phyloP scores from a whole-genome alignment of 2,797 vertebrate species.

The Labroides dimidiatus region DNA sequence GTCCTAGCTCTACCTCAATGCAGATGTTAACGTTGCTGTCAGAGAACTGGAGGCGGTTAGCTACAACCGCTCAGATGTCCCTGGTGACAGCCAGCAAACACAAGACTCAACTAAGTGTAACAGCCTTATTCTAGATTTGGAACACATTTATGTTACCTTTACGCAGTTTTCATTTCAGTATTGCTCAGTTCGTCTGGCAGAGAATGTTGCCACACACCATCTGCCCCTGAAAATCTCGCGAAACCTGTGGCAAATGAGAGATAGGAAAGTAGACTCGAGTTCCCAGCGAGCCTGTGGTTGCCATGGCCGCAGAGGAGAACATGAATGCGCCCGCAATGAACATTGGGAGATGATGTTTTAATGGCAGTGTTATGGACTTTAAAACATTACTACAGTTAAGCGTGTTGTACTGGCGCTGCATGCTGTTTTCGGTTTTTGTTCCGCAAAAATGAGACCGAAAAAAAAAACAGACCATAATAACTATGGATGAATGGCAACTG shows the following conservation, averaged over 20 bases:
- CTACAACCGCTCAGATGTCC: constrained; percentile 48
- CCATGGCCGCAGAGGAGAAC: not conserved
- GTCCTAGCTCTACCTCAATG: constrained; percentile 67
- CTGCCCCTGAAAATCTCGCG: constrained; percentile 75
- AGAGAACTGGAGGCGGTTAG: constrained; percentile 61
- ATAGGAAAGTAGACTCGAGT: constrained; percentile 41
- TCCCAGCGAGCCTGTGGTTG: constrained; percentile 47
- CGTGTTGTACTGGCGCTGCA: not conserved
- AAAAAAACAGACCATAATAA: not conserved
- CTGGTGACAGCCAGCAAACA: constrained; percentile 30
- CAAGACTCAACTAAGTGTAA: constrained; percentile 3
- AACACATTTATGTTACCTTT: constrained; percentile 76
- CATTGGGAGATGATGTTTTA: constrained; percentile 58
- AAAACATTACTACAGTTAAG: not conserved
- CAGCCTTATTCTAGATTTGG: not conserved
- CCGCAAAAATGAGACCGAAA: not conserved
- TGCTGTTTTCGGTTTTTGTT: constrained; percentile 4
- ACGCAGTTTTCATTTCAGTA: constrained; percentile 84
- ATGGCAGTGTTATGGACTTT: not conserved
- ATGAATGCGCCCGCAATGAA: constrained; percentile 24
- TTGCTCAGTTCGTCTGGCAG: constrained; percentile 70
- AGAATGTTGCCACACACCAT: constrained; percentile 72
- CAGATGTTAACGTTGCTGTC: constrained; percentile 68
- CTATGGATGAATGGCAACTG: not conserved
- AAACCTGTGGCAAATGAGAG: constrained; percentile 70